Conservation (phyloP, 1,140 invertebrate genomes). For the Heliconius hermathena region DNA sequence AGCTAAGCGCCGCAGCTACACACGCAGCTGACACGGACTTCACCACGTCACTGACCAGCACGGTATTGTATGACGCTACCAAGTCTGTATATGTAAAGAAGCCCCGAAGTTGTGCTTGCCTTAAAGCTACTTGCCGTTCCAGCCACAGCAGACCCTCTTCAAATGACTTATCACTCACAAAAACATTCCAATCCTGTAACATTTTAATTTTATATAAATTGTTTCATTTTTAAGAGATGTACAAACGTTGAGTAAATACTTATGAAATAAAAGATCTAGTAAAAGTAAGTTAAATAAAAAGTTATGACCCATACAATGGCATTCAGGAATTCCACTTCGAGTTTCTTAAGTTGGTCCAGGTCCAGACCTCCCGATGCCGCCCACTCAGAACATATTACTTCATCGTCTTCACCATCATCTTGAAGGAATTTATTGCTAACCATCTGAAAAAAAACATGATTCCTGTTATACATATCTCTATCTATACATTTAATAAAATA, state of each 20-base stretch:
- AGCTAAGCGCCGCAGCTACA: slow-evolving; percentile 86
- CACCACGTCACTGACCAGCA: slow-evolving; percentile 82
- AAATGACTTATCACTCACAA: slow-evolving; percentile 89
- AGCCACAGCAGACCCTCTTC: slow-evolving; percentile 84
- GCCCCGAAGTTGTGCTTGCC: slow-evolving; percentile 87
- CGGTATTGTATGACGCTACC: slow-evolving; percentile 82
- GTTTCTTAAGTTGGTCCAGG: slow-evolving; percentile 88
- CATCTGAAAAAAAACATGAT: slow-evolving; percentile 85
- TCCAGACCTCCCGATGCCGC: slow-evolving; percentile 90
- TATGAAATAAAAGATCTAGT: not conserved
- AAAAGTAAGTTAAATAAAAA: not conserved
- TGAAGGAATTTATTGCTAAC: slow-evolving; percentile 97
- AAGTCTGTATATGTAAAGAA: slow-evolving; percentile 95
- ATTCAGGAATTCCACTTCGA: slow-evolving; percentile 93
- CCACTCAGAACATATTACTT: slow-evolving; percentile 95
- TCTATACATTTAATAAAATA: too few species aligned
- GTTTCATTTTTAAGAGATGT: not conserved
- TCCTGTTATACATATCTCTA: not conserved
- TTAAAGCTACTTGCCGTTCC: slow-evolving; percentile 87
- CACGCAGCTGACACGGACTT: slow-evolving; percentile 81
- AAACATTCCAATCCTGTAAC: slow-evolving; percentile 91
- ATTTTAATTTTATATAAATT: not conserved
- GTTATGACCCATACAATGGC: slow-evolving; percentile 87
- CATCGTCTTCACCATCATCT: slow-evolving; percentile 94
- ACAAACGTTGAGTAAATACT: not conserved